A percentile compares a stretch with the other conserved stretches of the same genome.
Conservation (phyloP, 2,797 vertebrate species). For the Fratercula arctica region DNA sequence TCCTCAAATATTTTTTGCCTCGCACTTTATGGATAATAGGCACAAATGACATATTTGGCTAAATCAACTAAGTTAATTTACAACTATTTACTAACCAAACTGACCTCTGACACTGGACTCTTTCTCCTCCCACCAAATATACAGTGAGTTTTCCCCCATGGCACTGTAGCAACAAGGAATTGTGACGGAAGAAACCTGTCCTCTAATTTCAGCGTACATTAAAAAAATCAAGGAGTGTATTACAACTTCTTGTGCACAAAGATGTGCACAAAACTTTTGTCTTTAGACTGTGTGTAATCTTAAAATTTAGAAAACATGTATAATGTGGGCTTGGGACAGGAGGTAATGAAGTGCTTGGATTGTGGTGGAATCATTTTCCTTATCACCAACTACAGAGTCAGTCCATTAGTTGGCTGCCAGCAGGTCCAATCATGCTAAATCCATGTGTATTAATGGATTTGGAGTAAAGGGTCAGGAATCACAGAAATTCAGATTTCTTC, state of each 20-base stretch:
- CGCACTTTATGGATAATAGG: not conserved
- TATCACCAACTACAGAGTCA: conserved; percentile 34
- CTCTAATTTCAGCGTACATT: not conserved
- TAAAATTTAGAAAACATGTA: not conserved
- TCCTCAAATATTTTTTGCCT: not conserved
- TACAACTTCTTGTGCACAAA: not conserved
- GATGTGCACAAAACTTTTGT: not conserved
- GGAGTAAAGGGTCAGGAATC: conserved; percentile 17
- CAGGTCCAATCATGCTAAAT: conserved; percentile 26
- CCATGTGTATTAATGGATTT: conserved; percentile 23
- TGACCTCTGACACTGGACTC: not conserved
- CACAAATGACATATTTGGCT: not conserved
- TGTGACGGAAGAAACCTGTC: not conserved
- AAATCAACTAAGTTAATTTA: not conserved
- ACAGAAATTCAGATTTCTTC: conserved; percentile 1
- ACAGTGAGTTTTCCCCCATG: not conserved
- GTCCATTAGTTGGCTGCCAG: conserved; percentile 4
- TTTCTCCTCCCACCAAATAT: not conserved
- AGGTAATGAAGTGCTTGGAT: not conserved
- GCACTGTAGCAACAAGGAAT: not conserved
- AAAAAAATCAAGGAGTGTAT: not conserved
- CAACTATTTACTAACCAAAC: not conserved
- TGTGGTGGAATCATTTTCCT: conserved; percentile 27
- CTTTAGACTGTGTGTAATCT: not conserved
- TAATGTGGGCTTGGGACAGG: not conserved